Conservation (phyloP, 1,140 invertebrate species). For the Drosophila nigromelanica region DNA sequence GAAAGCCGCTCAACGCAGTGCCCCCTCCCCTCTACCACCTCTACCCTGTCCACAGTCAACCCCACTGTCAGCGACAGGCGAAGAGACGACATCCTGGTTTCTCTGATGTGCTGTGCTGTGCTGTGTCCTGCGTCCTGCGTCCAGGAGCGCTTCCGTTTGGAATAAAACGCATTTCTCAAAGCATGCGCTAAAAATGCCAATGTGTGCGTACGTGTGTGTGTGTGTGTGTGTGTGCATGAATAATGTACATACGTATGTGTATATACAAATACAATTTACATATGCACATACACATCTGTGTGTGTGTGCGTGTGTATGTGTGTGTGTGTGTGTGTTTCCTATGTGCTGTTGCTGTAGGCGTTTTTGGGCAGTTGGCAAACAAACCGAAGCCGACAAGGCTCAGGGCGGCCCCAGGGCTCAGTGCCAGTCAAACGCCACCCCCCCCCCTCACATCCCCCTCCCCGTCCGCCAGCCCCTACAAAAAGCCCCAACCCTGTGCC, state of each 20-base stretch:
- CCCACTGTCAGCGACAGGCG: slow-evolving; percentile 17
- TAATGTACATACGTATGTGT: slow-evolving; percentile 58
- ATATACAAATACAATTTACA: slow-evolving; percentile 42
- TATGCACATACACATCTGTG: slow-evolving; percentile 19
- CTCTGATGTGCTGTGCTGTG: background rate
- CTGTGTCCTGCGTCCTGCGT: slow-evolving; percentile 30
- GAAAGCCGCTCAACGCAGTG: slow-evolving; percentile 18
- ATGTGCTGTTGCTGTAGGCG: slow-evolving; percentile 65
- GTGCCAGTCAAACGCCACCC: slow-evolving; percentile 28
- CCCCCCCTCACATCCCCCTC: background rate
- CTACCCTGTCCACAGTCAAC: background rate
- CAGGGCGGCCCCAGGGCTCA: slow-evolving; percentile 14
- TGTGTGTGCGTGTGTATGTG: slow-evolving; percentile 2
- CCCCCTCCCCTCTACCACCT: background rate
- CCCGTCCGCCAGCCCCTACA: background rate
- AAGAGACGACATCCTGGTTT: slow-evolving; percentile 4
- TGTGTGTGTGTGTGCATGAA: slow-evolving; percentile 59
- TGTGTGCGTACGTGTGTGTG: slow-evolving; percentile 49
- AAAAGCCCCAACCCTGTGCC: slow-evolving; percentile 39
- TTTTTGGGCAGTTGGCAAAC: slow-evolving; percentile 67
- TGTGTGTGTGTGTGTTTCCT: slow-evolving; percentile 32
- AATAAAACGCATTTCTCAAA: slow-evolving; percentile 79
- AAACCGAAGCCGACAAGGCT: slow-evolving; percentile 16
- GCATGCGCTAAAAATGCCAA: slow-evolving; percentile 44
- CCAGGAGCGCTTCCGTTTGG: slow-evolving; percentile 60